A percentile compares a stretch with the other conserved stretches of the same genome.
These are phyloP conservation scores for Luscinia luscinia DNA, from an alignment of 2,797 vertebrate genomes.

Conservation along the genomic window DNA sequence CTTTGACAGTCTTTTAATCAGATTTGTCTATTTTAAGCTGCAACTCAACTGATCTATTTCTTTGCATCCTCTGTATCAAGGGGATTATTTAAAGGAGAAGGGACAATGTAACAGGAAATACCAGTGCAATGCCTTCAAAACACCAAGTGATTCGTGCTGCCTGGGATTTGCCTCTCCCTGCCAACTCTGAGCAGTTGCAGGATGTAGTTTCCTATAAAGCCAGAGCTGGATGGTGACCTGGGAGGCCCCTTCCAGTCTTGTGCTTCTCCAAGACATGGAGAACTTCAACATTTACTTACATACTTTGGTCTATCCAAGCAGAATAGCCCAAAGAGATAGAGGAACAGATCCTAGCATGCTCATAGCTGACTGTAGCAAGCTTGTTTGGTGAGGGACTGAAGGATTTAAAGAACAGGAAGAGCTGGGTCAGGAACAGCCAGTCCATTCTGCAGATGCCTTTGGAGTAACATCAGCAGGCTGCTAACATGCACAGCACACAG, in stretches of 20 bases:
- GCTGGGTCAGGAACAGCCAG: not conserved
- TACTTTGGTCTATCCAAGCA: not conserved
- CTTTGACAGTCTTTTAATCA: constrained; percentile 18
- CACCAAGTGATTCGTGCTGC: not conserved
- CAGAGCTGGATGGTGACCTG: not conserved
- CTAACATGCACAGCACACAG: constrained; percentile 46
- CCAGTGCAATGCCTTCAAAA: not conserved
- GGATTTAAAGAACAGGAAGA: not conserved
- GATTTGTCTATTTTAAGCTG: constrained; percentile 60
- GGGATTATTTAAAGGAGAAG: constrained; percentile 38
- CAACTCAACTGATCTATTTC: constrained; percentile 40
- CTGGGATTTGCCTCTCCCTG: not conserved
- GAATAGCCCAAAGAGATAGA: not conserved
- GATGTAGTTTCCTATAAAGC: not conserved
- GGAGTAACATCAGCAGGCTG: not conserved
- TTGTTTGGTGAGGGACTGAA: not conserved
- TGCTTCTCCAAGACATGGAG: not conserved
- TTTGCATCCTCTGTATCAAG: constrained; percentile 7
- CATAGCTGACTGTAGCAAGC: not conserved
- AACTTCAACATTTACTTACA: not conserved
- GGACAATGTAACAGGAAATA: not conserved
- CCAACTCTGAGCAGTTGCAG: not conserved
- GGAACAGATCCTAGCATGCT: not conserved
- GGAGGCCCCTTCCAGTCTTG: not conserved
- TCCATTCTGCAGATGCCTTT: not conserved